A percentile compares a stretch with the other conserved stretches of the same genome.
These are phyloP conservation scores for Schizopygopsis pylzovi DNA, from an alignment of 2,797 vertebrate genomes.

Conservation along the genomic window DNA sequence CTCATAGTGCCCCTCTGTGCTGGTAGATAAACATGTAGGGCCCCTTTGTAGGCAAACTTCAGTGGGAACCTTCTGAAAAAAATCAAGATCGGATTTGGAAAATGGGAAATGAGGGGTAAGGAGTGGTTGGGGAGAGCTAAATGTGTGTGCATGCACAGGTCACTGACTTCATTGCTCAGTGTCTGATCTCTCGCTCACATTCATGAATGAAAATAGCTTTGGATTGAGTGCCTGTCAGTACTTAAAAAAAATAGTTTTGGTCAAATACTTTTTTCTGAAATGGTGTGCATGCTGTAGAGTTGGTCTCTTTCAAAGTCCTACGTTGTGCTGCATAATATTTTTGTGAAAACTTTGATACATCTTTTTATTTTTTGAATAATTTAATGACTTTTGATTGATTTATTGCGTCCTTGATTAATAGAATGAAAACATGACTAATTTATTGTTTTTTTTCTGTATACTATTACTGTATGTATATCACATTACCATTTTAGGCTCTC, in stretches of 20 bases:
- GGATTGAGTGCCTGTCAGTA: constrained; percentile 42
- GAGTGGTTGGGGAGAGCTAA: constrained; percentile 57
- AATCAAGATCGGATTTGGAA: constrained; percentile 53
- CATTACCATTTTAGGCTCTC: not conserved
- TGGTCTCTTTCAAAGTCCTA: not conserved
- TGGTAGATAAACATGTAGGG: constrained; percentile 61
- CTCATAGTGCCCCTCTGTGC: constrained; percentile 62
- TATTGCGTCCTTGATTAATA: not conserved
- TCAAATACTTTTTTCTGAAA: constrained; percentile 3
- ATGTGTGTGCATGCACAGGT: constrained; percentile 47
- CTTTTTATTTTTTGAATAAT: too few species aligned
- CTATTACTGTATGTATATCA: not conserved
- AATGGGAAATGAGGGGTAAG: constrained; percentile 54
- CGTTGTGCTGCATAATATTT: not conserved
- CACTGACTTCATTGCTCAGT: constrained; percentile 48
- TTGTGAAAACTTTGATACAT: too few species aligned
- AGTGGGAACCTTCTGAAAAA: constrained; percentile 45
- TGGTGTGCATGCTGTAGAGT: constrained; percentile 3
- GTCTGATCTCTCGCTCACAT: constrained; percentile 41
- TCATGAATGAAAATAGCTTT: constrained; percentile 48
- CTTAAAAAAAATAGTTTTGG: constrained; percentile 38
- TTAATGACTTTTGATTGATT: not conserved
- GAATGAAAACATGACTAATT: not conserved
- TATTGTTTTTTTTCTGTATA: not conserved
- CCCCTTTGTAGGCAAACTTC: constrained; percentile 39